A percentile compares a stretch with the other conserved stretches of the same genome.
These are phyloP conservation scores for Cephalopachus bancanus DNA, from an alignment of 2,797 vertebrate species.

Conservation along the genomic window DNA sequence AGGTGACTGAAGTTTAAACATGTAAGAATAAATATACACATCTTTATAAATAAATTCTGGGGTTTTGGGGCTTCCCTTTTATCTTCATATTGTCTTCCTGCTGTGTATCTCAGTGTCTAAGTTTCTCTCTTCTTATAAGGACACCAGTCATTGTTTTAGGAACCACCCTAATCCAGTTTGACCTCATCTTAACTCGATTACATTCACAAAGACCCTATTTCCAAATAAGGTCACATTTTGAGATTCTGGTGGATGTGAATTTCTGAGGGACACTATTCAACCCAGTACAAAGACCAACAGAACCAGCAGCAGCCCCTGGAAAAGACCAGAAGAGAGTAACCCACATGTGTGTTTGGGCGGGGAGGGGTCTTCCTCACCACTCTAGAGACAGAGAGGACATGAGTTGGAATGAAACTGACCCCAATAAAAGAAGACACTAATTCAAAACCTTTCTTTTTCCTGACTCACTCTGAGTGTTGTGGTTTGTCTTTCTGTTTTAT, in stretches of 20 bases:
- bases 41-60: no score
- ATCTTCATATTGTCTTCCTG: not conserved
- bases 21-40: no score
- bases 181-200: not conserved
- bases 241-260: not conserved
- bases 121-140: not conserved
- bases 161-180: not conserved
- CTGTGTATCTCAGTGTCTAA: not conserved
- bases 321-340: not conserved
- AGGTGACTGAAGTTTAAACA: no score
- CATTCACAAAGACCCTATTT: not conserved
- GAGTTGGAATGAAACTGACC: not conserved
- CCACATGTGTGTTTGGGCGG: rapidly evolving
- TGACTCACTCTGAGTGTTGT: not conserved
- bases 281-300: not conserved
- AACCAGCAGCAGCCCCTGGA: not conserved
- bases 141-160: not conserved
- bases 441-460: not conserved
- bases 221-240: not conserved
- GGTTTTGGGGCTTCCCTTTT: no score
- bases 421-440: not conserved
- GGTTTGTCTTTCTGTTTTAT: not conserved
- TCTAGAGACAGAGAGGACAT: not conserved
- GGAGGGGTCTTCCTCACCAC: not conserved
- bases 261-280: not conserved